A percentile compares a stretch with the other conserved stretches of the same genome.
These are phyloP conservation scores for Rhopilema esculentum DNA, from an alignment of 30 jellyfish, hydroid and myxozoan species.

Conservation along the genomic window DNA sequence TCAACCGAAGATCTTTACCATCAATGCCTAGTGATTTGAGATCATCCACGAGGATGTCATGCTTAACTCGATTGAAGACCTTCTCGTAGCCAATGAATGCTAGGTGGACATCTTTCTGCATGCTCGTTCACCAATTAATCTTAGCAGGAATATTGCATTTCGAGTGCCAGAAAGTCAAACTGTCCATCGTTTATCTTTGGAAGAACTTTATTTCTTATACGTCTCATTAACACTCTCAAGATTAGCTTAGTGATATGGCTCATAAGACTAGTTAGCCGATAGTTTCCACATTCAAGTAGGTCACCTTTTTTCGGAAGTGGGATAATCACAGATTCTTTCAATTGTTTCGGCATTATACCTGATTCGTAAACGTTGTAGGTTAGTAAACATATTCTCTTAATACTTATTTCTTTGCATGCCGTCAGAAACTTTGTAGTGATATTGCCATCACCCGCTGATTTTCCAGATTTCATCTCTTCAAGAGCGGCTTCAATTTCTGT, in stretches of 20 bases:
- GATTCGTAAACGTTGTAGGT: no score
- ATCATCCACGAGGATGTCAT: conserved; percentile 1
- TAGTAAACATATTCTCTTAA: no score
- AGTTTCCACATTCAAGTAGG: conserved; percentile 11
- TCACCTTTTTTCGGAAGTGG: conserved; percentile 29
- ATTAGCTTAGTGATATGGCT: conserved; percentile 28
- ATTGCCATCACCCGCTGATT: no score
- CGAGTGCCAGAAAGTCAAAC: conserved; percentile 14
- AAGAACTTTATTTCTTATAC: conserved; percentile 10
- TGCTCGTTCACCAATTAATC: conserved; percentile 10
- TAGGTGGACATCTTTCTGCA: conserved; percentile 4
- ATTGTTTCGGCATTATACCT: no score
- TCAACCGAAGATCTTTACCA: conserved; percentile 21
- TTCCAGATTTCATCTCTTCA: no score
- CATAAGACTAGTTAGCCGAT: conserved; percentile 22
- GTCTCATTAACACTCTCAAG: conserved; percentile 21
- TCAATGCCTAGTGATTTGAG: conserved; percentile 15
- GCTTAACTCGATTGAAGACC: conserved; percentile 35
- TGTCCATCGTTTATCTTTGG: conserved; percentile 32
- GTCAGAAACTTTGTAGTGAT: no score
- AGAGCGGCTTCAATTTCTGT: no score
- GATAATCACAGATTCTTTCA: conserved; percentile 23
- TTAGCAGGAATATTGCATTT: conserved; percentile 4
- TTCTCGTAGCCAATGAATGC: conserved; percentile 4
- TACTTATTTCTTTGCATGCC: no score